Evolutionary conservation across 2,113 vertebrate species (phyloP), one percentile per base, ranked within the genome.

Genomic region (Anarhynchus alexandrinus): DNA sequence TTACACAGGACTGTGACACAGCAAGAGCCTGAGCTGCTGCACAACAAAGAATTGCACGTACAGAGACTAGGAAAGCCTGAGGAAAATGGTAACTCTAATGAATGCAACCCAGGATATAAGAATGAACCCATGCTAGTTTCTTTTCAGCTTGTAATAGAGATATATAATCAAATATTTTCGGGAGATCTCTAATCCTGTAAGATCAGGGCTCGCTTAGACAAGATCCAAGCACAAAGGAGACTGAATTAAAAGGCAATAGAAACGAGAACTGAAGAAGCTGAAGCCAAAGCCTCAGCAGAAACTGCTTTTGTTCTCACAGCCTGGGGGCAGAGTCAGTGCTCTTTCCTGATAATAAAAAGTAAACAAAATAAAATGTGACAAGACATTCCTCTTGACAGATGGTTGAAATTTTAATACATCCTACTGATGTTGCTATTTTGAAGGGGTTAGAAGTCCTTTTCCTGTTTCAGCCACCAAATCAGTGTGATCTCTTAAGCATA

Each of bases 321-420:
- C 70, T 93, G 29, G 23, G 43, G 76, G 71, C 66, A 81, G 79
- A 92, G 66, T 81, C 77, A 84, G 4, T 74, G 49, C 54, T 90
- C 85, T 80, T 69, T 92, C n/a, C 58, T 70, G 78, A 94, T 90
- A 85, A 92, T 40, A 90, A 90, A 89, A 90, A 69, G 58, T 76
- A 96, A 95, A 94, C 54, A 94, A 92, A 96, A 93, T 86, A 92
- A 95, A 94, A 92, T 52, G 42, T 89, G 77, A 87, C 77, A 91
- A 78, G 69, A 43, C 72, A 66, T 66, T 96, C 47, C 15, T 93
- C 42, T 74, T 91, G 69, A 94, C 86, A 94, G 59, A 93, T 84
- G n/a, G 55, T 29, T 83, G 82, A 96, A 93, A 84, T 96, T 83
- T 82, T 74, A 93, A 84, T 91, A 29, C 29, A 71, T 74, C 29